Conservation (phyloP, 2,797 vertebrate species). For the Labroides dimidiatus region DNA sequence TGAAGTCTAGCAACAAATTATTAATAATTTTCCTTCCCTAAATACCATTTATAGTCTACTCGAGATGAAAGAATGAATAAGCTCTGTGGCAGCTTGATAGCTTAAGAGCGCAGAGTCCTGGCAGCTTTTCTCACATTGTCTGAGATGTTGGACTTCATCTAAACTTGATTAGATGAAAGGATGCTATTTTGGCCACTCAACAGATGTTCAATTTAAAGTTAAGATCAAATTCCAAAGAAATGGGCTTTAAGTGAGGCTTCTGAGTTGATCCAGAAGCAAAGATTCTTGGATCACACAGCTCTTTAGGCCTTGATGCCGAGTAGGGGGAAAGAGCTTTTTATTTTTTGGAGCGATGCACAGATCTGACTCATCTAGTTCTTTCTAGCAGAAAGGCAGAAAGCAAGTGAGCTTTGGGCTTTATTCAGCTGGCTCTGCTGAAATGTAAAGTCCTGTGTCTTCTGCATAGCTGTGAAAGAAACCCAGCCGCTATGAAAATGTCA, state of each 20-base stretch:
- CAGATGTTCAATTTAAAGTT: constrained; percentile 7
- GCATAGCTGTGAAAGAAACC: not conserved
- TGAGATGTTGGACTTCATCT: constrained; percentile 10
- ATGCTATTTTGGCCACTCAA: constrained; percentile 10
- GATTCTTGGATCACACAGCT: not conserved
- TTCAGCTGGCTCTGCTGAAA: not conserved
- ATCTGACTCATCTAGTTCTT: not conserved
- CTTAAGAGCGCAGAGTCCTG: not conserved
- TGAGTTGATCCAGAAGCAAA: not conserved
- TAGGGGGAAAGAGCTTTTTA: not conserved
- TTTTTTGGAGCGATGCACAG: not conserved
- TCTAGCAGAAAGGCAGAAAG: not conserved
- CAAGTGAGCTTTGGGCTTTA: not conserved
- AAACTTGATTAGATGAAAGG: constrained; percentile 14
- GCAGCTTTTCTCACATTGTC: constrained; percentile 14
- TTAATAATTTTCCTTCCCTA: constrained; percentile 4
- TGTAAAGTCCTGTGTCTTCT: constrained; percentile 2
- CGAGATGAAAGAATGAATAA: constrained; percentile 24
- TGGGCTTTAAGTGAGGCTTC: not conserved
- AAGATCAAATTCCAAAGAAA: constrained; percentile 16
- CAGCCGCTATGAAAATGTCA: not conserved
- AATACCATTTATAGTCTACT: constrained; percentile 14
- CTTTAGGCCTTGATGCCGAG: constrained; percentile 4
- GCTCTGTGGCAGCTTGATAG: constrained; percentile 10
- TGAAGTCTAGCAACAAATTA: constrained; percentile 25